Conservation (phyloP, 2,113 vertebrate species). For the Plecturocebus donacophilus region DNA sequence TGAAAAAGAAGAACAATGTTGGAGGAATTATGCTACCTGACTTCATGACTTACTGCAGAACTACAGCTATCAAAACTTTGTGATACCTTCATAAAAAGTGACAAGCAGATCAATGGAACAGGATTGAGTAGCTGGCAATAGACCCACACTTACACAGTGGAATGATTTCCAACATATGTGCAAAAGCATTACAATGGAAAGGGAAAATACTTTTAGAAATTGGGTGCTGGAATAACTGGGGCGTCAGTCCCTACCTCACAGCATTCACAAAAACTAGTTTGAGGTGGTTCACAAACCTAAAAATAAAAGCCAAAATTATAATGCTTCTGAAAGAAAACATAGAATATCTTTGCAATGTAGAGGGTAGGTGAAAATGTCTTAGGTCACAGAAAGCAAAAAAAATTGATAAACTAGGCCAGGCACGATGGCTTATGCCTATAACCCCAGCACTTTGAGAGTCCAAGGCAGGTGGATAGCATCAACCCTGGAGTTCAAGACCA, state of each 20-base stretch:
- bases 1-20: background rate
- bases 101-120: background rate
- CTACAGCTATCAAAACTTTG: background rate
- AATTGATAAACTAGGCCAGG: no score
- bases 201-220: background rate
- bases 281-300: background rate
- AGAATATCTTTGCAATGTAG: background rate
- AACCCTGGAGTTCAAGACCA: no score
- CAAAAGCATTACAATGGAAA: background rate
- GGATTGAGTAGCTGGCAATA: background rate
- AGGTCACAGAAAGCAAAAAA: background rate
- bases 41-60: background rate
- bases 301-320: background rate
- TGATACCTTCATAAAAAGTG: background rate
- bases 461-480: no score
- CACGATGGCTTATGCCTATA: no score
- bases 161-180: background rate
- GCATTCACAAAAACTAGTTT: background rate
- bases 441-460: no score
- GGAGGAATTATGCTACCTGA: background rate
- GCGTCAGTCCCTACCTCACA: background rate
- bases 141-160: background rate
- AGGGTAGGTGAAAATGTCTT: background rate
- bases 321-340: background rate
- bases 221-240: background rate